Conservation (phyloP, 2,888 invertebrate genomes). For the Tillus elongatus region DNA sequence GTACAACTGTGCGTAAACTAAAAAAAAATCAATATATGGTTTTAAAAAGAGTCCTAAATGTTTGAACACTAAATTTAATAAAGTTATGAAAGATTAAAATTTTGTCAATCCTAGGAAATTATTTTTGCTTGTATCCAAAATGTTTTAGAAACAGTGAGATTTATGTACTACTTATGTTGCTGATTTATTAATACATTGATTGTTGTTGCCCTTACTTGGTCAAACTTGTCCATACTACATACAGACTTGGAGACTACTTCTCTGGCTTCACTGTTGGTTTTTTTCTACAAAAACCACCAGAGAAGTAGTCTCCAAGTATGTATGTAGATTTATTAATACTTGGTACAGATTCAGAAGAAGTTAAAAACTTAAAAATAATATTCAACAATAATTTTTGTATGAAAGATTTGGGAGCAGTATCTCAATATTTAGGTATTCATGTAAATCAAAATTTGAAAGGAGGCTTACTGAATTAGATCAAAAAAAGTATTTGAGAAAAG, state of each 20-base stretch:
- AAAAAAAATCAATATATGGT: conserved; percentile 11
- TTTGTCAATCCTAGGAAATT: conserved; percentile 16
- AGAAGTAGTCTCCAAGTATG: no score
- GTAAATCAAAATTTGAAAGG: conserved; percentile 11
- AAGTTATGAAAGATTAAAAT: conserved; percentile 12
- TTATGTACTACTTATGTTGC: conserved; percentile 21
- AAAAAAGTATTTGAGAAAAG: neutral
- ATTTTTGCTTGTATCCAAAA: conserved; percentile 18
- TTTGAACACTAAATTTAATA: conserved; percentile 22
- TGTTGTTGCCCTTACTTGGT: no score
- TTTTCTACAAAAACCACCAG: no score
- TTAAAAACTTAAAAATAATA: conserved; percentile 15
- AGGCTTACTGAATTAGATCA: conserved; percentile 5
- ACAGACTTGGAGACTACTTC: no score
- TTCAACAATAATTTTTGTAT: conserved; percentile 12
- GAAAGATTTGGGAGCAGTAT: conserved; percentile 8
- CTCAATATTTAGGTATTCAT: conserved; percentile 13
- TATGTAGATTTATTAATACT: no score
- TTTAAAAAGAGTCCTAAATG: conserved; percentile 12
- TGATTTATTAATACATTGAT: conserved; percentile 20
- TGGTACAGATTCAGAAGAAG: conserved; percentile 15
- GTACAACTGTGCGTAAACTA: neutral
- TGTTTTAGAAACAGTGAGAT: conserved; percentile 9
- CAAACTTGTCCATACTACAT: no score
- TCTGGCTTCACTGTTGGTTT: no score